Evolutionary conservation across 2,113 vertebrate species (phyloP).

Genomic region (Emydura subglobosa): DNA sequence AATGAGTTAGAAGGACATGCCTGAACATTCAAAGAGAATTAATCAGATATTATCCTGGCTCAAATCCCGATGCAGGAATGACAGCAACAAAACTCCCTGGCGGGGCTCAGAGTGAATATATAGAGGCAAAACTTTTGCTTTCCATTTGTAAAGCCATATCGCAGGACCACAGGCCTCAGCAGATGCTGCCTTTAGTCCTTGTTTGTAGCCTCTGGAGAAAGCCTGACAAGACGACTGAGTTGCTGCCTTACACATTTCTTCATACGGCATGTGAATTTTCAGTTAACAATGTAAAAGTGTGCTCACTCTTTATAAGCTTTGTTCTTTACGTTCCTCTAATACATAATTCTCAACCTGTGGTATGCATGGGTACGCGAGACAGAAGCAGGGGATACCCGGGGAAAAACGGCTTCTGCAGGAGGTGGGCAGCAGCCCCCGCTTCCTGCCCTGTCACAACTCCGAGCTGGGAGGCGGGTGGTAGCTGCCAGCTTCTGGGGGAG

Average conservation of each 20-base stretch:
- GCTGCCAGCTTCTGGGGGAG: too few relatives aligned
- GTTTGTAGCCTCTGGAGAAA: background rate
- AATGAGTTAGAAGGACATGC: background rate
- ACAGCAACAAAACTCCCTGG: background rate
- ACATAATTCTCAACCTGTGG: too few relatives aligned
- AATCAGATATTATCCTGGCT: too few relatives aligned
- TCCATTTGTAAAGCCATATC: background rate
- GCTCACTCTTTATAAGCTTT: background rate
- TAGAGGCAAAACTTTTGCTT: background rate
- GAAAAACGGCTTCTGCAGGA: too few relatives aligned
- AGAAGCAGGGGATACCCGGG: too few relatives aligned
- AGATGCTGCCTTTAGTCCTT: background rate
- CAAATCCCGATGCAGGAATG: too few relatives aligned
- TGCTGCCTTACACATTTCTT: background rate
- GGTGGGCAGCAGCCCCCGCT: too few relatives aligned
- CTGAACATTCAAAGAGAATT: background rate
- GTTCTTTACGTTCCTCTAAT: background rate
- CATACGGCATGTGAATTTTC: background rate
- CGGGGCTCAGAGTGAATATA: background rate
- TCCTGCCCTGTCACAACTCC: too few relatives aligned
- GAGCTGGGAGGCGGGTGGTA: too few relatives aligned
- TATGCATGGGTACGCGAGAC: too few relatives aligned
- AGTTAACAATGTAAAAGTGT: background rate
- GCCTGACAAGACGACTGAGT: background rate
- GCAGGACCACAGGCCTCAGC: background rate